Evolutionary conservation across 2,797 vertebrate genomes (phyloP).

Genomic region (Parotocinclus haroldoi): DNA sequence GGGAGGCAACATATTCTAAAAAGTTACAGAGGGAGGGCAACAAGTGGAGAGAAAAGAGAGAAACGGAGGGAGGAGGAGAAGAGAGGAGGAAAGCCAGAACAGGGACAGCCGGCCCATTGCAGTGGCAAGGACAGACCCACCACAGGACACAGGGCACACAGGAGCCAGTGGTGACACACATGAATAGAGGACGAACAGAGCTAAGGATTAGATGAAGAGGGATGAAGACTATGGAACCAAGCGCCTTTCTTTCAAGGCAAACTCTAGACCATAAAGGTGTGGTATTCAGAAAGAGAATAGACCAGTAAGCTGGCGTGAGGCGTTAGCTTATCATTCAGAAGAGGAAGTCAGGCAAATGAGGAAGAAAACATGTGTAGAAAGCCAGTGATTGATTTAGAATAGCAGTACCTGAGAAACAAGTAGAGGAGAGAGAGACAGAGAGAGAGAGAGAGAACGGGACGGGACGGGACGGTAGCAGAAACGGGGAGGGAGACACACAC

Average conservation of each 20-base stretch:
- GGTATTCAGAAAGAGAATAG: background rate
- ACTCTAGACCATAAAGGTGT: background rate
- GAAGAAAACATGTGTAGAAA: conserved; percentile 13
- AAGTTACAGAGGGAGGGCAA: conserved; percentile 37
- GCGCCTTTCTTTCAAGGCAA: conserved; percentile 10
- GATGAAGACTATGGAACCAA: background rate
- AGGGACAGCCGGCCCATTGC: background rate
- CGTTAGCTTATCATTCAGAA: background rate
- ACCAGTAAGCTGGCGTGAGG: conserved; percentile 1
- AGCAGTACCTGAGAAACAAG: conserved; percentile 21
- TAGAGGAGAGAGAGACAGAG: conserved; percentile 16
- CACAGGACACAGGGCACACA: conserved; percentile 12
- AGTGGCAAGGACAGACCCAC: conserved; percentile 23
- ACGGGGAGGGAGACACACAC: conserved; percentile 47
- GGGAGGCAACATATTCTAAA: conserved; percentile 16
- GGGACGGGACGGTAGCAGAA: conserved; percentile 1
- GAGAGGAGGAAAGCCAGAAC: conserved; percentile 1
- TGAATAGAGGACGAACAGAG: background rate
- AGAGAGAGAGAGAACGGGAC: conserved; percentile 15
- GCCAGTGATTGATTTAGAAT: background rate
- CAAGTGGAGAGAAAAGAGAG: conserved; percentile 26
- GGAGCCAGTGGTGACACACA: conserved; percentile 9
- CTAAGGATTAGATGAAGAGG: conserved; percentile 2
- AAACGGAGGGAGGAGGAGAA: conserved; percentile 7
- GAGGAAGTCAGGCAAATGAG: conserved; percentile 26